Percentiles rank a stretch among this genome's conserved stretches.
These are phyloP conservation scores for Nasonia vitripennis DNA, from an alignment of 1,140 invertebrate genomes.

Conservation along the genomic window DNA sequence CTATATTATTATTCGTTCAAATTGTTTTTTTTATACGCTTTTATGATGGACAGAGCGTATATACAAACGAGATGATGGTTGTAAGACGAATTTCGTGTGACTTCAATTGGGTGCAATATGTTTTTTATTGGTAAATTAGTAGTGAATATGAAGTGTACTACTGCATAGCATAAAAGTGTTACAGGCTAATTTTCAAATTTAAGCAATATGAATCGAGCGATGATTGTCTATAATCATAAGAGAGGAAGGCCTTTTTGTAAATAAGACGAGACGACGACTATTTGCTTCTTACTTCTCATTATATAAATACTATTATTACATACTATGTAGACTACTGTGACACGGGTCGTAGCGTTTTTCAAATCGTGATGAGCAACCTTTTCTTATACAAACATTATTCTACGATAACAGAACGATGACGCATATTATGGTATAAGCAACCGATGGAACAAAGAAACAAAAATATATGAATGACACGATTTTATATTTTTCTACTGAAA, in stretches of 20 bases:
- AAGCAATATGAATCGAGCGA: neutral
- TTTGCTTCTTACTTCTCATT: neutral
- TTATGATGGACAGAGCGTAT: neutral
- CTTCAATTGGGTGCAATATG: too few species aligned
- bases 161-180: neutral
- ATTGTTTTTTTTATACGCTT: neutral
- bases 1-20: neutral
- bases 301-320: neutral
- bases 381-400: neutral
- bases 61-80: neutral
- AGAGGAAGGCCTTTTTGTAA: slow-evolving; percentile 12
- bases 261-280: neutral
- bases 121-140: too few species aligned
- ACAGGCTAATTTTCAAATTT: neutral
- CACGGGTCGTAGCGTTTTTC: neutral
- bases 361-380: slow-evolving; percentile 5
- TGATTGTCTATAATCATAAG: neutral
- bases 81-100: neutral
- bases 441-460: neutral
- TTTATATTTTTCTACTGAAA: slow-evolving; percentile 39
- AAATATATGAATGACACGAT: neutral
- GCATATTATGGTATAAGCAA: neutral
- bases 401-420: neutral
- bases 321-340: neutral
- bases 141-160: neutral